A percentile compares a stretch with the other conserved stretches of the same genome.
These are phyloP conservation scores for Melanotaenia parkinsoni DNA, from an alignment of 2,797 vertebrate genomes.

Conservation along the genomic window DNA sequence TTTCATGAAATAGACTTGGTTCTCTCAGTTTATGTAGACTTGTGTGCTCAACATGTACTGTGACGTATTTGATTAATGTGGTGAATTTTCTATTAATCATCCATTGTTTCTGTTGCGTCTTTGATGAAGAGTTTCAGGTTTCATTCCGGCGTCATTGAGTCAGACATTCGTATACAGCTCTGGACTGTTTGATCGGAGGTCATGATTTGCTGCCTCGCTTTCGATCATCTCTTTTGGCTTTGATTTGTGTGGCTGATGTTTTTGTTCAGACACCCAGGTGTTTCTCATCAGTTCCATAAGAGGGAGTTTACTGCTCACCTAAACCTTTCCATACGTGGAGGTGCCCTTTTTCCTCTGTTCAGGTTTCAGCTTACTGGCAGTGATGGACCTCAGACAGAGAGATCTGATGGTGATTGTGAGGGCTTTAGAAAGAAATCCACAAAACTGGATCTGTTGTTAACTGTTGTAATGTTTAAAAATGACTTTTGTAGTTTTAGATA, in stretches of 20 bases:
- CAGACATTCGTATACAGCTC: conserved; percentile 2
- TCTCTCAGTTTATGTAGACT: conserved; percentile 23
- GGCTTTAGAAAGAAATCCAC: conserved; percentile 28
- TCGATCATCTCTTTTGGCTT: conserved; percentile 64
- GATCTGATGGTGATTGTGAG: conserved; percentile 44
- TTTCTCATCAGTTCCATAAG: conserved; percentile 80
- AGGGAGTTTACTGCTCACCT: conserved; percentile 75
- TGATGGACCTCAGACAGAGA: conserved; percentile 52
- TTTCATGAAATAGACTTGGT: conserved; percentile 26
- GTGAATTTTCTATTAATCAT: conserved; percentile 22
- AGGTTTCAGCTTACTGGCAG: conserved; percentile 67
- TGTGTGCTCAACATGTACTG: conserved; percentile 47
- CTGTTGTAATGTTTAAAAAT: conserved; percentile 46
- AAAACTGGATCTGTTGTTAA: conserved; percentile 44
- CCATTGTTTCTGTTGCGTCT: conserved; percentile 35
- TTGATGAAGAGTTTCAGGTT: conserved; percentile 42
- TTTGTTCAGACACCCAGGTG: conserved; percentile 76
- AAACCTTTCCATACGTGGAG: conserved; percentile 78
- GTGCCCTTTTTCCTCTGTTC: conserved; percentile 65
- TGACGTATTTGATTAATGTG: conserved; percentile 47
- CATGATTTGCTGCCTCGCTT: conserved; percentile 59
- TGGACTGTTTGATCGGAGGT: conserved; percentile 48
- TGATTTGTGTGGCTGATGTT: conserved; percentile 68
- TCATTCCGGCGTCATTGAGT: conserved; percentile 24
- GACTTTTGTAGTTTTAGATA: conserved; percentile 31